Evolutionary conservation across 2,113 vertebrate species (phyloP).

Genomic region (Zosterops japonicus): DNA sequence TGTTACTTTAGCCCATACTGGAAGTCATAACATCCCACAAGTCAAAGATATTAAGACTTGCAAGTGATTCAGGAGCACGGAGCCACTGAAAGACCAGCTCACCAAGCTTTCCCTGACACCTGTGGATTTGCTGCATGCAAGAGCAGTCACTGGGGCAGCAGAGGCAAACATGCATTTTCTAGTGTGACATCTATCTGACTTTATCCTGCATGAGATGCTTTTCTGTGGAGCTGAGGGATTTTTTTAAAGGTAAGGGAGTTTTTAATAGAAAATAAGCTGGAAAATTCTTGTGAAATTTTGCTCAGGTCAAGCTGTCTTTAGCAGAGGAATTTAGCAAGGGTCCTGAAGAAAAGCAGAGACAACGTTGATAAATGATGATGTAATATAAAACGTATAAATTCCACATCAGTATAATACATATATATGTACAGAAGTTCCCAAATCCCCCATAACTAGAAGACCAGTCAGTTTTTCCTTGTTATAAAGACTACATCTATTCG

Average conservation of each 20-base stretch:
- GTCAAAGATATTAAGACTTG: not conserved
- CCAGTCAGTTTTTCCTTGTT: not conserved
- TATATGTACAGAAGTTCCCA: not conserved
- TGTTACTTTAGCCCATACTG: not conserved
- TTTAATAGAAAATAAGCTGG: not conserved
- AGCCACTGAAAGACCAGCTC: not conserved
- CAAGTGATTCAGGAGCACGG: fast-evolving
- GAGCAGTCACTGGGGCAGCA: not conserved
- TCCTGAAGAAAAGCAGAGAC: not conserved
- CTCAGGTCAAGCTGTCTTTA: not conserved
- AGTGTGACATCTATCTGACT: not conserved
- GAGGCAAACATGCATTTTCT: not conserved
- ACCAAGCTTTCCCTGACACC: not conserved
- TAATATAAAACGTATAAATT: not conserved
- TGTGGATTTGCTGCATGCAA: fast-evolving
- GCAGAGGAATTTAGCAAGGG: not conserved
- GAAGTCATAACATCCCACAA: not conserved
- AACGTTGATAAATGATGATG: not conserved
- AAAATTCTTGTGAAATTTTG: not conserved
- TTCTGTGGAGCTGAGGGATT: not conserved
- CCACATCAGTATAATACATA: not conserved
- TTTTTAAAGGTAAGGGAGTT: not conserved
- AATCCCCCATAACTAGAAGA: not conserved
- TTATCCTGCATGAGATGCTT: not conserved
- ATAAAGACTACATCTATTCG: not conserved